Conservation (phyloP, 1,140 invertebrate genomes). For the Sycophila sp. region DNA sequence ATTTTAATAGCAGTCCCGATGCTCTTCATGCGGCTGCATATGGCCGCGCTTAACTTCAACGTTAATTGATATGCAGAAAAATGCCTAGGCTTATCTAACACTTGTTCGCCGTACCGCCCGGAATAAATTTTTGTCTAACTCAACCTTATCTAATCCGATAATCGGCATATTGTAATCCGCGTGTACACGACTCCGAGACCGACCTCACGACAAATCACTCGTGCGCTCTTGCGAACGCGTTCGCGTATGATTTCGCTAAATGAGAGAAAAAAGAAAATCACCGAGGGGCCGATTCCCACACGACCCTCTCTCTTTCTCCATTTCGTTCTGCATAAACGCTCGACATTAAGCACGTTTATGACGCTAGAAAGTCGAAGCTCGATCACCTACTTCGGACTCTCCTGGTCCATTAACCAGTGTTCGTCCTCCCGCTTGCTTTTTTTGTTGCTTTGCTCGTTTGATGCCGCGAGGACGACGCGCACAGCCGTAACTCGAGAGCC, state of each 20-base stretch:
- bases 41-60: not conserved
- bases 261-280: not conserved
- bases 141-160: slow-evolving; percentile 21
- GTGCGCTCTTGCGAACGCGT: not conserved
- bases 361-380: slow-evolving; percentile 31
- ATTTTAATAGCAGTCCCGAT: not conserved
- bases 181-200: not conserved
- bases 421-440: too few relatives aligned
- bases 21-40: not conserved
- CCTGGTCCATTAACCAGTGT: too few relatives aligned
- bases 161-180: not conserved
- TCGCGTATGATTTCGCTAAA: too few relatives aligned
- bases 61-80: slow-evolving; percentile 34
- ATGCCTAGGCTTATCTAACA: slow-evolving; percentile 10
- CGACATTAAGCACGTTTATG: not conserved
- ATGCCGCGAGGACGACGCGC: too few relatives aligned
- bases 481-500: too few relatives aligned
- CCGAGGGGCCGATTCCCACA: slow-evolving; percentile 1
- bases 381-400: too few relatives aligned
- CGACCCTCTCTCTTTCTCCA: not conserved
- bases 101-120: not conserved
- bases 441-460: too few relatives aligned
- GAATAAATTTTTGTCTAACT: slow-evolving; percentile 1
- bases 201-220: slow-evolving; percentile 21
- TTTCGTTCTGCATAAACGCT: slow-evolving; percentile 2